Evolutionary conservation across 2,113 vertebrate genomes (phyloP).

Genomic region (Nothobranchius furzeri): DNA sequence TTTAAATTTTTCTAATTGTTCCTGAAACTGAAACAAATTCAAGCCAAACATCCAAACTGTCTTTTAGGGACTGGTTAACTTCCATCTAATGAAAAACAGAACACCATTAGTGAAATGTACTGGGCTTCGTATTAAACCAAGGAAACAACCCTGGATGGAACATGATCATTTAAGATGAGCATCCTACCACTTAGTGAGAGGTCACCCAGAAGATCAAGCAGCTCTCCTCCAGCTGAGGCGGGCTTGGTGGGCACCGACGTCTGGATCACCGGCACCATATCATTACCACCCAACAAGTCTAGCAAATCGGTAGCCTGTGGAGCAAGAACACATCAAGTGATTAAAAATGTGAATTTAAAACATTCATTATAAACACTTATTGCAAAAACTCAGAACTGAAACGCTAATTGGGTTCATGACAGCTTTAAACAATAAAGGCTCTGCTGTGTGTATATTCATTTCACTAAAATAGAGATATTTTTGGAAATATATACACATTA

Average conservation of each 20-base stretch:
- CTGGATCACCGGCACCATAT: slow-evolving; percentile 91
- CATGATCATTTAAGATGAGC: background rate
- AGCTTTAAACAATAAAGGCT: no score
- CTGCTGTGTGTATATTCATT: background rate
- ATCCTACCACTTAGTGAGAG: slow-evolving; percentile 89
- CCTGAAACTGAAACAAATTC: background rate
- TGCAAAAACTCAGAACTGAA: background rate
- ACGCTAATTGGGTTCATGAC: background rate
- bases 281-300: slow-evolving; percentile 91
- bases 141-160: background rate
- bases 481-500: background rate
- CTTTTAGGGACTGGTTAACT: no score
- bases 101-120: background rate
- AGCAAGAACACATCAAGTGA: slow-evolving; percentile 1
- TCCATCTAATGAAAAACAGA: background rate
- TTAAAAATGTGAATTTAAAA: slow-evolving; percentile 5
- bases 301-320: slow-evolving; percentile 94
- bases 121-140: background rate
- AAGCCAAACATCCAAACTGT: background rate
- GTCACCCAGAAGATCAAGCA: slow-evolving; percentile 94
- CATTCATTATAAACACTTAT: background rate
- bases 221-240: slow-evolving; percentile 90
- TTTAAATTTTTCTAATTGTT: background rate
- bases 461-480: background rate
- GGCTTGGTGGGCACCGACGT: slow-evolving; percentile 88